A percentile compares a stretch with the other conserved stretches of the same genome.
Evolutionary conservation across 2,113 vertebrate genomes (phyloP).

Genomic region (Parus major): DNA sequence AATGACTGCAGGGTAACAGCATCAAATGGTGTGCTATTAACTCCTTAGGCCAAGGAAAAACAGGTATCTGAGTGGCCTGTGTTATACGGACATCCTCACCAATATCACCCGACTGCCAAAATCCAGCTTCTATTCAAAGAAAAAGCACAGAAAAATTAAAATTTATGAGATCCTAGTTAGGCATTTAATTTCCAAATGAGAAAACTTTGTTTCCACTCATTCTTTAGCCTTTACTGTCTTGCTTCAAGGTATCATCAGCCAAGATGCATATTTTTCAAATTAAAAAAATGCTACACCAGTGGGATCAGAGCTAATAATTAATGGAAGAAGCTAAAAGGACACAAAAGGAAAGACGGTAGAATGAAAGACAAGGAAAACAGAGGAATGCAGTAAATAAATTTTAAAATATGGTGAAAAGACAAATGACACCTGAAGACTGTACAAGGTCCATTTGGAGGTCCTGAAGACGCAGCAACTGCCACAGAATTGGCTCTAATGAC

Average conservation of each 20-base stretch:
- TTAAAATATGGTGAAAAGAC: not conserved
- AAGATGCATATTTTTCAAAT: not conserved
- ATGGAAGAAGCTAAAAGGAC: not conserved
- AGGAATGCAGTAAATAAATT: not conserved
- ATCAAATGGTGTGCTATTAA: not conserved
- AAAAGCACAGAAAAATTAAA: not conserved
- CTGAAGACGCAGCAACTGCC: not conserved
- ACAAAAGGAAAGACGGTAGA: not conserved
- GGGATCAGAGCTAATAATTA: not conserved
- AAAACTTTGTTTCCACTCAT: not conserved
- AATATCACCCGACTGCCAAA: not conserved
- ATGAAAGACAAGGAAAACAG: not conserved
- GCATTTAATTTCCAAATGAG: not conserved
- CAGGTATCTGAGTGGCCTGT: not conserved
- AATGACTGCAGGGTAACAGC: not conserved
- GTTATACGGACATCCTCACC: not conserved
- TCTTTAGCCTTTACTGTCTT: conserved; percentile 2
- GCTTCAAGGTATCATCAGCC: not conserved
- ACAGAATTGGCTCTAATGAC: not conserved
- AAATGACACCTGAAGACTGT: not conserved
- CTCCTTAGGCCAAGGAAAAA: not conserved
- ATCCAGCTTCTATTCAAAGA: not conserved
- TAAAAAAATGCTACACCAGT: not conserved
- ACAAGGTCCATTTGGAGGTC: not conserved
- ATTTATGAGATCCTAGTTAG: not conserved